Evolutionary conservation across 2,113 vertebrate genomes (phyloP), one percentile per base, ranked within the genome.

Genomic region (Siniperca chuatsi): DNA sequence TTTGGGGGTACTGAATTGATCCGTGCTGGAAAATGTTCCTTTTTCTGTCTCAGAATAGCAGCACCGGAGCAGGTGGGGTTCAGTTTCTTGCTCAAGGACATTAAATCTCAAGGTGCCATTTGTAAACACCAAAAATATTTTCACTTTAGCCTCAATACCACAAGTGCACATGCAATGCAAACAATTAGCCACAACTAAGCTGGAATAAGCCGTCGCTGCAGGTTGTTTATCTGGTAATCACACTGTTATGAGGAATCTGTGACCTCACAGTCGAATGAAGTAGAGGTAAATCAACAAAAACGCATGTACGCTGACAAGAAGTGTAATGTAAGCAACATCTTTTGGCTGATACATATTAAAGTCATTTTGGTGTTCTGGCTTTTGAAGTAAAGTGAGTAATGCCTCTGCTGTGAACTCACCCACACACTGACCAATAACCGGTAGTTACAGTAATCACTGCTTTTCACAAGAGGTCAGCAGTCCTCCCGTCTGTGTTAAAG

Each of bases 391-490:
- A 84, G 18, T 85, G 77, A 84, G 37, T 69, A 61, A 79, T 40
- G 18, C 18, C 72, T 70, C 48, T 64, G 40, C 70, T 72, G 35
- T 79, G 79, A 82, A 91, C 37, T 64, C 79, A 66, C 29, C 33
- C 61, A 70, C 48, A 44, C 66, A 75, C 12, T 29, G 9, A 60
- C 44, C 48, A 72, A 35, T 79, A 79, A 81, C 65, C 33, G 18
- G 68, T 69, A 33, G 50, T 81, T 79, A 42, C 25, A 79, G 68
- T 84, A 87, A 42, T 84, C 46, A 61, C 62, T 15, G 79, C 1
- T 15, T 91, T 90, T 75, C 78, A 90, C 66, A 83, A 78, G 75
- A 86, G 79, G 89, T 92, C 91, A 89, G 78, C 61, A 33, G 44
- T 77, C 46, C 50, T 78, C 73, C 20, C 0, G 55, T 61, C 88